Evolutionary conservation across 2,113 vertebrate species (phyloP).

Genomic region (Lophura nycthemera): DNA sequence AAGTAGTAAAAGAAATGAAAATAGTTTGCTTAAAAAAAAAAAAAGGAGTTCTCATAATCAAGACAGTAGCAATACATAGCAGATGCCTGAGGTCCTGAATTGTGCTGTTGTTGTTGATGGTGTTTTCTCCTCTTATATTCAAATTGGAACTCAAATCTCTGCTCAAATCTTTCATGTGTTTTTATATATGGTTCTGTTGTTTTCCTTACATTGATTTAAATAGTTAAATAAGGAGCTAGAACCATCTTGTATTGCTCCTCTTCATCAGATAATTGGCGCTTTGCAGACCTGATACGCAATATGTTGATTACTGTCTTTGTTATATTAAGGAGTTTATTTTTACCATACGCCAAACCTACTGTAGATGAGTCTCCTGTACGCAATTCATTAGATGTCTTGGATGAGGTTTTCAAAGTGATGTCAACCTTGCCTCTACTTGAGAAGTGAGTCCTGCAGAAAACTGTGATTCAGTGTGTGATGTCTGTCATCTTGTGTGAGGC

Average conservation of each 20-base stretch:
- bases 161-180: neutral
- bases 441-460: neutral
- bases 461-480: accelerated
- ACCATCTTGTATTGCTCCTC: neutral
- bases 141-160: neutral
- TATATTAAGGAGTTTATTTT: constrained; percentile 46
- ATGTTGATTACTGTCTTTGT: constrained; percentile 51
- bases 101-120: neutral
- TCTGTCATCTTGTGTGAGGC: neutral
- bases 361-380: neutral
- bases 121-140: neutral
- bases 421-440: constrained; percentile 1
- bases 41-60: neutral
- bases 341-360: neutral
- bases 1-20: neutral
- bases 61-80: neutral
- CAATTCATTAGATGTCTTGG: constrained; percentile 5
- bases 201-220: neutral
- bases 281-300: constrained; percentile 16
- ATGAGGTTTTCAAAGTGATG: constrained; percentile 17
- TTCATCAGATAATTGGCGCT: neutral
- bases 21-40: neutral
- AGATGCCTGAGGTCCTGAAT: neutral
- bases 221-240: constrained; percentile 25
- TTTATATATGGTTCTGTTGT: neutral